Evolutionary conservation across 2,888 invertebrate species (phyloP), one percentile per base, ranked within the genome.

Genomic region (Phyto melanocephala): DNA sequence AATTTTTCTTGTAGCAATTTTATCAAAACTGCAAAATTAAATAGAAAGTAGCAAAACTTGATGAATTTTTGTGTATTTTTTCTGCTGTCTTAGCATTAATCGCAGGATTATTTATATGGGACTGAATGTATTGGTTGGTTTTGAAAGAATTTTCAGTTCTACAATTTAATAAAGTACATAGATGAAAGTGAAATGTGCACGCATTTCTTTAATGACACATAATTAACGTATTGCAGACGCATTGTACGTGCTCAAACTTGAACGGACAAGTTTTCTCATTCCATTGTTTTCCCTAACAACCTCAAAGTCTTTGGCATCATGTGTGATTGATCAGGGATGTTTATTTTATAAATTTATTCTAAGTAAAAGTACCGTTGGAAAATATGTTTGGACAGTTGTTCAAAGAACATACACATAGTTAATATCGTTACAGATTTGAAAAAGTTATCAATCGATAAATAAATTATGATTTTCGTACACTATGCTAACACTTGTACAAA

Each of bases 201-300:
- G 35, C 58, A 67, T 79, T 37, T 4, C 42, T 58, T 54, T 35
- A 40, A 37, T 56, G 17, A 10, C n/a, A 76, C 35, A 67, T 54
- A 68, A 62, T 54, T 56, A 75, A 56, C 45, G 40, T 67, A 80
- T 75, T 75, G 68, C 15, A 63, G 22, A 63, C 33, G 35, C 75
- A 74, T 68, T 47, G 24, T 37, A 63, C 45, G 56, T 63, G 68
- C 56, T 63, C 20, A n/a, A 37, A 40, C 37, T 37, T 45, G 22
- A 80, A 62, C 24, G 52, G 52, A 24, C 8, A 62, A 60, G 52
- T 54, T 47, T 68, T 35, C 52, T 24, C 52, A 24, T 6, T 52
- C 24, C n/a, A 1, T 13, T 24, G n/a, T n/a, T 13, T 1, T n/a
- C 11, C 35, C 20, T 35, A 37, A 20, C 24, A 62, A 10, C 24